Evolutionary conservation across 2,888 invertebrate genomes (phyloP), one percentile per base, ranked within the genome.

Genomic region (Hylaea fasciaria): DNA sequence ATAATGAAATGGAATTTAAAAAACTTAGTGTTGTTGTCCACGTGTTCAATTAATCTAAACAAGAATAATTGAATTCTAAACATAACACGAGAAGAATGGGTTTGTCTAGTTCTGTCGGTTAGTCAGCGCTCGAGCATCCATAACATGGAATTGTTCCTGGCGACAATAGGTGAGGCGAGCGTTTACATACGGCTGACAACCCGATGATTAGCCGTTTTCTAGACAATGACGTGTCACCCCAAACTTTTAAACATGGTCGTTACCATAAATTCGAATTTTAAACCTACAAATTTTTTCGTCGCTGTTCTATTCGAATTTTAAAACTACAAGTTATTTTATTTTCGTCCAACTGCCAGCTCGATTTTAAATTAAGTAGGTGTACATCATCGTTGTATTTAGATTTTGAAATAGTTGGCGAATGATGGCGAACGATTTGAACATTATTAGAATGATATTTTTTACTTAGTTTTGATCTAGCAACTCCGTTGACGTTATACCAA

Each of bases 111-210:
- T 66, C 70, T 64, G 64, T 66, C 56, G 58, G 70, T 81, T 82
- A 86, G 78, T 89, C 87, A 88, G 77, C 78, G 73, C 61, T 65
- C 73, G 80, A 75, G 85, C 83, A 89, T 87, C 81, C 85, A 86
- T 79, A 90, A 89, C 88, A 90, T 65, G 72, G 77, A 72, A 89
- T 91, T 90, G 89, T 90, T 86, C 72, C 63, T 65, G 63, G 65
- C 65, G 75, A 87, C 88, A 89, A 87, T 88, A 78, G 80, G 74
- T 71, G 73, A 81, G 77, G 73, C 76, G 77, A 70, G 69, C 83
- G 83, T 83, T 83, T 85, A 86, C 80, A 84, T 78, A 77, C 47
- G 69, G 63, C 67, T 72, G 75, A 77, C 78, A 79, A 76, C 75
- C 70, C 69, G 77, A 80, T 82, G 82, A 84, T 83, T 82, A 78